A percentile compares a stretch with the other conserved stretches of the same genome.
These are phyloP conservation scores for Ranitomeya variabilis DNA, from an alignment of 2,113 vertebrate genomes.

Conservation along the genomic window DNA sequence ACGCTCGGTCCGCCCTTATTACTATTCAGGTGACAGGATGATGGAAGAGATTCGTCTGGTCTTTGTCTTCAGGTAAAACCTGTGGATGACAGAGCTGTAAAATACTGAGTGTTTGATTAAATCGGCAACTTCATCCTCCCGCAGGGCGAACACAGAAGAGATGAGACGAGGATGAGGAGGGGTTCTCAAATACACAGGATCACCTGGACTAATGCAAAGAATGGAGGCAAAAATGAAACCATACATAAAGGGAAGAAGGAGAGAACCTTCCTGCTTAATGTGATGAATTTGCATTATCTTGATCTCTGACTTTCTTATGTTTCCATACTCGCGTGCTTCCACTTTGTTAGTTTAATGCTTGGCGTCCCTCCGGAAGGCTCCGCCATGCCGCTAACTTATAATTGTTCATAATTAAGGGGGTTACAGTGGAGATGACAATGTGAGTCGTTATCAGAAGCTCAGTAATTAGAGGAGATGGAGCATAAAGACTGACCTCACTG, in stretches of 20 bases:
- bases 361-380: background rate
- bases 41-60: background rate
- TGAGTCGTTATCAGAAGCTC: background rate
- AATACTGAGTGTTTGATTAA: background rate
- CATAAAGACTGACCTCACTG: background rate
- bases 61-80: background rate
- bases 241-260: background rate
- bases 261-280: background rate
- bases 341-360: conserved; percentile 4
- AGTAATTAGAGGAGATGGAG: background rate
- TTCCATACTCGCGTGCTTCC: background rate
- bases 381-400: background rate
- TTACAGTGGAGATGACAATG: background rate
- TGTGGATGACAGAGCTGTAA: background rate
- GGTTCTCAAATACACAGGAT: background rate
- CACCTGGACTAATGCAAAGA: background rate
- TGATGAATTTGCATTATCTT: background rate
- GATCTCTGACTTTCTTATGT: conserved; percentile 1
- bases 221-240: background rate
- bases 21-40: background rate
- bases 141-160: background rate
- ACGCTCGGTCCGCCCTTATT: background rate
- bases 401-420: conserved; percentile 20
- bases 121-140: background rate
- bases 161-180: background rate